phyloP scores from a whole-genome alignment of 2,888 invertebrate genomes.

The Lordiphosa fenestrarum region DNA sequence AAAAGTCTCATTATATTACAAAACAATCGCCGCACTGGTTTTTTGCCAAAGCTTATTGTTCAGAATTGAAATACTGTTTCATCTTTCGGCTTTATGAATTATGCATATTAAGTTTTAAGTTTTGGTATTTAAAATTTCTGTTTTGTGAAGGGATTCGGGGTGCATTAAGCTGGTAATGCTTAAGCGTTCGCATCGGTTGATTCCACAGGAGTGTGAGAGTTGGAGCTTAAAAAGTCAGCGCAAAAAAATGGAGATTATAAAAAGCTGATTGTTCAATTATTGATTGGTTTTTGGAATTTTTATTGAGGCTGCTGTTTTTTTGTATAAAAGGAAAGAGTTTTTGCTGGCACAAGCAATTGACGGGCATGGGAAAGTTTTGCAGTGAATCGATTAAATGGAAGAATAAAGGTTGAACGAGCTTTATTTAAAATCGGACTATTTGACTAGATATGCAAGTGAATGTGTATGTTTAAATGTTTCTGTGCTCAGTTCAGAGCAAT shows the following conservation, averaged over 20 bases:
- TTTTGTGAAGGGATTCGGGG: too few relatives aligned
- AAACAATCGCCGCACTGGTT: background rate
- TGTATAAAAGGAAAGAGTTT: background rate
- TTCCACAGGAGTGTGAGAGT: too few relatives aligned
- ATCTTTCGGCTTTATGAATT: constrained; percentile 7
- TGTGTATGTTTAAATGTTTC: too few relatives aligned
- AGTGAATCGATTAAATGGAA: too few relatives aligned
- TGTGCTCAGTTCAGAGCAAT: too few relatives aligned
- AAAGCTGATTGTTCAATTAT: constrained; percentile 9
- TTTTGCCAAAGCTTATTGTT: constrained; percentile 9
- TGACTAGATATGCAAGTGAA: too few relatives aligned
- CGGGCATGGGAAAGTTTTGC: too few relatives aligned
- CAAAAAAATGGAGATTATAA: constrained; percentile 6
- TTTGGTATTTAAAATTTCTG: background rate
- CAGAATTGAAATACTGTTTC: constrained; percentile 6
- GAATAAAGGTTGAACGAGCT: too few relatives aligned
- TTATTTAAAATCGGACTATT: too few relatives aligned
- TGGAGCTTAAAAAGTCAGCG: constrained; percentile 7
- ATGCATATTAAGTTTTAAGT: constrained; percentile 1
- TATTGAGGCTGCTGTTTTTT: background rate
- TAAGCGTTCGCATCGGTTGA: constrained; percentile 1
- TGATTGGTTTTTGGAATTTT: background rate
- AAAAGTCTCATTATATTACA: constrained; percentile 5
- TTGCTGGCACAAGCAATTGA: too few relatives aligned
- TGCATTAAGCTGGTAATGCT: background rate